Base-by-base conservation (phyloP, 2,797 vertebrate species). In the Phyllotis vaccarum region DNA sequence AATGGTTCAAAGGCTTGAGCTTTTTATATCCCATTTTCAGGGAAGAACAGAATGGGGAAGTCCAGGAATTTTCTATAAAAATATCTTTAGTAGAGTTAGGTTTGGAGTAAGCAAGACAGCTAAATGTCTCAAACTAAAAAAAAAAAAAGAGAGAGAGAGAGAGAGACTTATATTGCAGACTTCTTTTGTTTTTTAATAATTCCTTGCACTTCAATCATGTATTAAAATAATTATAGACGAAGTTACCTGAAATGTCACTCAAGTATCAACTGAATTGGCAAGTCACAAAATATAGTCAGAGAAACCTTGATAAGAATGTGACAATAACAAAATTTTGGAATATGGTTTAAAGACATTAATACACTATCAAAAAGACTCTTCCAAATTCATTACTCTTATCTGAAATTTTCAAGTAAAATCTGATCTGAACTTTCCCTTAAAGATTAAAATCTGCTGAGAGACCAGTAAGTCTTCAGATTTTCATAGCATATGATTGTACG, bases 391-490 rank as follows among this genome's bases (percentile, higher is more conserved):
- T 80, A 89, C 79, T 90, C 54, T 93, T 74, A 17, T 85, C 70
- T 82, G 6, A 93, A 60, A 34, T 75, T 95, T 93, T 95, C 83
- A 93, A 96, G 64, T 68, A 75, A 95, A 89, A 94, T 89, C 74
- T 89, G 16, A 78, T 85, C 86, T 86, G 72, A 93, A 34, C 31
- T 94, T 96, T 93, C 49, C n/a, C 60, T 94, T 97, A 66, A 90
- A 97, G 62, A 94, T 66, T 3, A 58, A 95, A 95, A 75, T 95
- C 93, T 96, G 66, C 96, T 64, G 83, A 76, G 3, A 24, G 93
- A 93, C 83, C n/a, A 94, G 86, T 22, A 68, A 37, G 70, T 74
- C 75, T 49, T 96, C 83, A 94, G 89, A 52, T 52, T 46, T 90
- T 91, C 72, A 70, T 76, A n/a, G 49, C 90, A 88, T 89, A 92